phyloP scores from a whole-genome alignment of 2,113 vertebrate species.

The Girardinichthys multiradiatus region DNA sequence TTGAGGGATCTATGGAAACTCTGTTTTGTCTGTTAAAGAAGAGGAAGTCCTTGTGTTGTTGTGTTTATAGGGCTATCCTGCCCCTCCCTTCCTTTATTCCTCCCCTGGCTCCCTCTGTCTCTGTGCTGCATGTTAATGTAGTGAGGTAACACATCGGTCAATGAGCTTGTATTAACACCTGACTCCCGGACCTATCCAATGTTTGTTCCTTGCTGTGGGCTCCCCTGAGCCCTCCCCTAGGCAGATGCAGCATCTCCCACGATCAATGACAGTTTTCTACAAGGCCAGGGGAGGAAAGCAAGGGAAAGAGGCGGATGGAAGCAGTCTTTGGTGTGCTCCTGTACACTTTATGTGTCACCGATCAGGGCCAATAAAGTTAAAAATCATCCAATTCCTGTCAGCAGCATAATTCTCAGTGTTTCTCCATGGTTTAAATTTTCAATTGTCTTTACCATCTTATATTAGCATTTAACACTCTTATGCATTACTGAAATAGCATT shows the following conservation, averaged over 20 bases:
- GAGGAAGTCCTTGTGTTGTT: slow-evolving; percentile 30
- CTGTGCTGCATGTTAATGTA: slow-evolving; percentile 75
- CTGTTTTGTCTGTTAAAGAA: slow-evolving; percentile 4
- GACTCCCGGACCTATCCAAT: slow-evolving; percentile 67
- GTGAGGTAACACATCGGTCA: slow-evolving; percentile 76
- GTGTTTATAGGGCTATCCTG: slow-evolving; percentile 26
- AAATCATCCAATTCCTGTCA: no score
- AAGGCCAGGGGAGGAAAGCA: slow-evolving; percentile 35
- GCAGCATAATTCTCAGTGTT: background rate
- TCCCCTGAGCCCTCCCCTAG: slow-evolving; percentile 64
- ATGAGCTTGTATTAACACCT: slow-evolving; percentile 82
- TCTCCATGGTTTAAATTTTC: background rate
- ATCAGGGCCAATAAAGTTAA: no score
- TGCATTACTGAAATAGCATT: background rate
- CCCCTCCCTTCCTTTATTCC: slow-evolving; percentile 33
- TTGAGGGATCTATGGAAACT: slow-evolving; percentile 1
- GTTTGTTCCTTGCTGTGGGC: slow-evolving; percentile 67
- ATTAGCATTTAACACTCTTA: background rate
- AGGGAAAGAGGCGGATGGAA: background rate
- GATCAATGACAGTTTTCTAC: slow-evolving; percentile 78
- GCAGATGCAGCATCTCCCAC: slow-evolving; percentile 64
- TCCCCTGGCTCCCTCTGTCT: slow-evolving; percentile 41
- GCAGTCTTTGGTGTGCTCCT: slow-evolving; percentile 28
- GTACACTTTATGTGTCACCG: slow-evolving; percentile 19
- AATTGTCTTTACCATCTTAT: background rate